These are phyloP conservation scores for Andinoacara biseriatus DNA, from an alignment of 2,113 vertebrate species.

Conservation along the genomic window DNA sequence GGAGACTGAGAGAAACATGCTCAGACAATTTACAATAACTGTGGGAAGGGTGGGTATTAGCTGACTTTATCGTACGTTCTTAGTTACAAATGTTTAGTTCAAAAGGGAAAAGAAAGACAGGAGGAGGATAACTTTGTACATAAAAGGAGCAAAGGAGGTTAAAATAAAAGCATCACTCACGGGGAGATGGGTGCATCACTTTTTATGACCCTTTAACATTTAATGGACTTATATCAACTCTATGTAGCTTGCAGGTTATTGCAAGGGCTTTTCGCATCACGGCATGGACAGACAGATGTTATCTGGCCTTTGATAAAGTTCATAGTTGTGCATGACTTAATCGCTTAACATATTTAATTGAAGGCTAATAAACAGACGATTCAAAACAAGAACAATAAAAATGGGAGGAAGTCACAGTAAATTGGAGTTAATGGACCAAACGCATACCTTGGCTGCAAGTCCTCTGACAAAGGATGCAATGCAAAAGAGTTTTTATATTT, in stretches of 20 bases:
- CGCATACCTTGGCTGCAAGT: background rate
- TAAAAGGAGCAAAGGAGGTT: background rate
- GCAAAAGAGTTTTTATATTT: background rate
- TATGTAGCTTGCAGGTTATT: background rate
- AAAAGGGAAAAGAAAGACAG: background rate
- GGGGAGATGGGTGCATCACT: slow-evolving; percentile 17
- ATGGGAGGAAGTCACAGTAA: background rate
- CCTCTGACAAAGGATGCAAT: background rate
- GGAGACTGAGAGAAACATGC: background rate
- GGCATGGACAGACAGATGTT: background rate
- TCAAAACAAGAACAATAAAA: background rate
- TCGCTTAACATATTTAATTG: background rate
- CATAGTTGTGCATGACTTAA: background rate
- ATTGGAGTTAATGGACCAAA: background rate
- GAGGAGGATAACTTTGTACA: background rate
- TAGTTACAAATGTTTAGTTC: slow-evolving; percentile 9
- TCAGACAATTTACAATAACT: slow-evolving; percentile 20
- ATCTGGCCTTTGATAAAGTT: background rate
- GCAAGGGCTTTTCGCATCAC: background rate
- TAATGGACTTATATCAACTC: slow-evolving; percentile 6
- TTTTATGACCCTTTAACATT: slow-evolving; percentile 27
- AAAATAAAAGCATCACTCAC: background rate
- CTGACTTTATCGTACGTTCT: slow-evolving; percentile 14
- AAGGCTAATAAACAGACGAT: background rate
- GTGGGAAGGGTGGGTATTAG: background rate